Percentiles rank a stretch among this genome's conserved stretches.
phyloP scores from a whole-genome alignment of 2,113 vertebrate species.

The Tachuris rubrigastra region DNA sequence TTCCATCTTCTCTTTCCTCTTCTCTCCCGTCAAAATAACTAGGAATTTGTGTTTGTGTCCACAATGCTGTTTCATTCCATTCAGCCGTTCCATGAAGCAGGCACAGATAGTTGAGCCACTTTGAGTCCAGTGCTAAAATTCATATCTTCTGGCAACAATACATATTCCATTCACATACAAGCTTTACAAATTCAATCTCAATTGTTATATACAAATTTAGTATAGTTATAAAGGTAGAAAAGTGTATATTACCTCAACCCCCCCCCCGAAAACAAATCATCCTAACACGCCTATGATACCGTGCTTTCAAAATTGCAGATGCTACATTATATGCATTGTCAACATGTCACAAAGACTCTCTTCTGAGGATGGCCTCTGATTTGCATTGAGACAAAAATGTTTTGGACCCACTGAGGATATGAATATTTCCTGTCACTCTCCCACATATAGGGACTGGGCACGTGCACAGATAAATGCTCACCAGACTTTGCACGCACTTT shows the following conservation, averaged over 20 bases:
- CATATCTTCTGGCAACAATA: not conserved
- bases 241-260: not conserved
- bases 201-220: not conserved
- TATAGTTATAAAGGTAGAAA: not conserved
- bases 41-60: not conserved
- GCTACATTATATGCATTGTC: rapidly evolving
- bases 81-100: not conserved
- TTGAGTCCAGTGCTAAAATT: not conserved
- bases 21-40: not conserved
- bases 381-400: not conserved
- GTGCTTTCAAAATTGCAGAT: not conserved
- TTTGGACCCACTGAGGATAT: not conserved
- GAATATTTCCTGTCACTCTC: not conserved
- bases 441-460: not conserved
- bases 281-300: not conserved
- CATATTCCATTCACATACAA: not conserved
- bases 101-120: not conserved
- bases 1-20: not conserved
- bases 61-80: not conserved
- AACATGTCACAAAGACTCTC: not conserved
- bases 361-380: not conserved
- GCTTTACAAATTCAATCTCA: not conserved
- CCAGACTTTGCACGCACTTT: rapidly evolving
- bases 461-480: not conserved
- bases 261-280: rapidly evolving